phyloP scores from a whole-genome alignment of 2,888 invertebrate genomes.

The Drosophila heteroneura region DNA sequence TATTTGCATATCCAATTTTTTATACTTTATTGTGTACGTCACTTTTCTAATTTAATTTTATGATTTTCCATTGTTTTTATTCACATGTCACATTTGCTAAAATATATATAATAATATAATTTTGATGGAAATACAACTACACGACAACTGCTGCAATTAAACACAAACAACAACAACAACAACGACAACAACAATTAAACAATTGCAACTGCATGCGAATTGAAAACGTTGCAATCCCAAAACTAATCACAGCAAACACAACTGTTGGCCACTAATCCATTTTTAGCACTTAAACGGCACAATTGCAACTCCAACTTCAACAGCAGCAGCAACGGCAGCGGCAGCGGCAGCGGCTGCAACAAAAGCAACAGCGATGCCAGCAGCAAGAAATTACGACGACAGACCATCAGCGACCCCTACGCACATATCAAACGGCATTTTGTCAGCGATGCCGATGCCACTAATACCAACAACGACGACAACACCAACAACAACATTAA shows the following conservation, averaged over 20 bases:
- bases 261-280: conserved; percentile 83
- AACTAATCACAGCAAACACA: conserved; percentile 77
- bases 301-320: conserved; percentile 14
- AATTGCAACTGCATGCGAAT: conserved; percentile 46
- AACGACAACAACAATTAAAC: conserved; percentile 46
- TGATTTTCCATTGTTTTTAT: conserved; percentile 50
- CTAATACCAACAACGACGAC: conserved; percentile 59
- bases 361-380: conserved; percentile 44
- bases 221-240: conserved; percentile 37
- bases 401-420: conserved; percentile 84
- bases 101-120: conserved; percentile 19
- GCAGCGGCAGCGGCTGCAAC: conserved; percentile 47
- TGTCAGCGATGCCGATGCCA: conserved; percentile 58
- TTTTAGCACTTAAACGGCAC: conserved; percentile 83
- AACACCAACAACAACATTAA: conserved; percentile 32
- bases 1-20: neutral
- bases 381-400: conserved; percentile 81
- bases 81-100: conserved; percentile 58
- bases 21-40: conserved; percentile 3
- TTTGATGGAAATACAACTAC: conserved; percentile 30
- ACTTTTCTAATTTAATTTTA: conserved; percentile 30
- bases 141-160: conserved; percentile 12
- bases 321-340: conserved; percentile 62
- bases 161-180: conserved; percentile 22
- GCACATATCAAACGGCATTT: conserved; percentile 80